Evolutionary conservation across 2,888 invertebrate genomes (phyloP), one percentile per base, ranked within the genome.

Genomic region (Heteromyza rotundicornis): DNA sequence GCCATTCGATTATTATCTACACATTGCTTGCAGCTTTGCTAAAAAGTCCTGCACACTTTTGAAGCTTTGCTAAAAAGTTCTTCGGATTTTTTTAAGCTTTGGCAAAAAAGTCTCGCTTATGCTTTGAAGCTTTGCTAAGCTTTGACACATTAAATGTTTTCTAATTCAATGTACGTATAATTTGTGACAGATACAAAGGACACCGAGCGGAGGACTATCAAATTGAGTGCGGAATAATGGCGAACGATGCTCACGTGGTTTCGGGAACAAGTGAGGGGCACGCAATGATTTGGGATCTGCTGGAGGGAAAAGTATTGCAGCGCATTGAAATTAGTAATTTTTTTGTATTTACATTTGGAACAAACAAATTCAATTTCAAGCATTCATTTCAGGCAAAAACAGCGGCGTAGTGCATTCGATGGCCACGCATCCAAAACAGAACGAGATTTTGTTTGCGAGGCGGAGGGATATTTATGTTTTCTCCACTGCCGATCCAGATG

Each of bases 251-350:
- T 52, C 90, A 91, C 71, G 89, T 99, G 50, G 84, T 98, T 47
- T 93, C 94, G 19, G 98, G 98, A 0, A 96, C 97, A 0, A 91
- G 91, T 14, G 91, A 92, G 64, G 98, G 98, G 0, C 66, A 69
- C 53, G 83, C 78, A 2, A 67, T 78, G 16, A 67, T 83, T 3
- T 99, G 96, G 94, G 95, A 97, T 84, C 86, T 99, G 49, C 88
- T 97, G 2, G 90, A 91, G 66, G 89, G 89, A 3, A 86, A 87
- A 71, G 84, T 91, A 1, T 77, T 84, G 51, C 76, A 81, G 73
- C 72, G 79, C 70, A 64, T 85, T 67, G 63, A 75, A 76, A 70
- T 81, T 68, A 64, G 83, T 79, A 68, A 57, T 67, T 58, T 36
- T 23, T 17, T 14, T 8, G 27, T 2, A 50, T 20, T n/a, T 17